Percentiles rank a stretch among this genome's conserved stretches.
Conservation (phyloP, 2,113 vertebrate genomes). For the Pelecanoides urinatrix region DNA sequence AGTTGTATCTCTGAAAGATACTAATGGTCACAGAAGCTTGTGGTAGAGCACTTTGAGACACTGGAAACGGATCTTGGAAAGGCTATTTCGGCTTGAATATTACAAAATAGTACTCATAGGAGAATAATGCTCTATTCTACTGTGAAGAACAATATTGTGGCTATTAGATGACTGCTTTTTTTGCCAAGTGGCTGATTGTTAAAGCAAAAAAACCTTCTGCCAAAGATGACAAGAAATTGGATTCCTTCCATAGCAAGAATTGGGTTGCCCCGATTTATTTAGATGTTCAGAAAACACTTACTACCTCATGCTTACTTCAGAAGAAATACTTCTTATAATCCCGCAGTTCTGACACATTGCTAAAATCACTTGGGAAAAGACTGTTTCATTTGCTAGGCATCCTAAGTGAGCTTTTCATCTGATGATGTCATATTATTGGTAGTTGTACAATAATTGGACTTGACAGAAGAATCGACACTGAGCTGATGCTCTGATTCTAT, state of each 20-base stretch:
- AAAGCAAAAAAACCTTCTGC: neutral
- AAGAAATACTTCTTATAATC: neutral
- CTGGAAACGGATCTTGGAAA: neutral
- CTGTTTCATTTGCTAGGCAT: neutral
- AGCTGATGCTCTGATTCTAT: neutral
- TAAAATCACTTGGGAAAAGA: neutral
- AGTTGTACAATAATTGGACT: neutral
- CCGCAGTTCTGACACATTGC: neutral
- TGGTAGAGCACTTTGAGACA: neutral
- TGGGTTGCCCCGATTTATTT: neutral
- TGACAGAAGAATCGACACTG: neutral
- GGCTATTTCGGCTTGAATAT: neutral
- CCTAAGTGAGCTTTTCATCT: neutral
- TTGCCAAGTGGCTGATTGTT: neutral
- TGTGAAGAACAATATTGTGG: neutral
- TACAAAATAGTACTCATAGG: neutral
- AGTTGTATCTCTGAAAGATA: neutral
- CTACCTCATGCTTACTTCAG: neutral
- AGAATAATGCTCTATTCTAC: neutral
- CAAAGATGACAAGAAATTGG: neutral
- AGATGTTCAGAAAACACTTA: neutral
- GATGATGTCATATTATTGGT: neutral
- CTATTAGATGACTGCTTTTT: neutral
- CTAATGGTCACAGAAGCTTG: neutral
- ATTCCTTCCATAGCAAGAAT: neutral